Percentiles rank a stretch among this genome's conserved stretches.
These are phyloP conservation scores for Macrosoma leucophasiata DNA, from an alignment of 2,888 invertebrate genomes.

Conservation along the genomic window DNA sequence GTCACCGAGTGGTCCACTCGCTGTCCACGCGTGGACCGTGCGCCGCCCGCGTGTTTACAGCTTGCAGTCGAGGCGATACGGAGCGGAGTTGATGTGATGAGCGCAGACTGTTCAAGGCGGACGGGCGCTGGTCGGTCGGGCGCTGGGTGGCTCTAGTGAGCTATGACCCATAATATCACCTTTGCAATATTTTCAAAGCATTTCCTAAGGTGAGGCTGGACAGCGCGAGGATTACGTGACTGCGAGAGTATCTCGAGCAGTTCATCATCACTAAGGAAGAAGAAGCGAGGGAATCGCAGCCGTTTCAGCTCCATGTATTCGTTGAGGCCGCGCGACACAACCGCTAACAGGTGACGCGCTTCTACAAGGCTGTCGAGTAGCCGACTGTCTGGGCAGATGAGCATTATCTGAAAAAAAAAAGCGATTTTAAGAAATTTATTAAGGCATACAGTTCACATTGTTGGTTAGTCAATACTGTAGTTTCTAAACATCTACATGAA, in stretches of 20 bases:
- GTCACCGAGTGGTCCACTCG: too few relatives aligned
- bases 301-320: conserved; percentile 88
- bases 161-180: conserved; percentile 37
- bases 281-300: conserved; percentile 82
- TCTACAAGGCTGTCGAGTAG: conserved; percentile 82
- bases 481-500: too few relatives aligned
- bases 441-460: too few relatives aligned
- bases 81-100: too few relatives aligned
- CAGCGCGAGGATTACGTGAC: conserved; percentile 83
- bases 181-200: conserved; percentile 87
- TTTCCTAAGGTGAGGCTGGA: conserved; percentile 88
- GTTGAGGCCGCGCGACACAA: conserved; percentile 84
- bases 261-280: conserved; percentile 90
- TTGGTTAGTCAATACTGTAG: too few relatives aligned
- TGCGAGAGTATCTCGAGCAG: conserved; percentile 87
- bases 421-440: too few relatives aligned
- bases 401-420: conserved; percentile 71
- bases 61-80: too few relatives aligned
- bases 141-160: too few relatives aligned
- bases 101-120: too few relatives aligned
- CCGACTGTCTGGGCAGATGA: conserved; percentile 77
- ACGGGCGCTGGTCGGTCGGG: too few relatives aligned
- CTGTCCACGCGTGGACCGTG: too few relatives aligned
- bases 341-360: conserved; percentile 80
- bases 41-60: too few relatives aligned